phyloP scores from a whole-genome alignment of 2,888 invertebrate species.

The Nomada flava region DNA sequence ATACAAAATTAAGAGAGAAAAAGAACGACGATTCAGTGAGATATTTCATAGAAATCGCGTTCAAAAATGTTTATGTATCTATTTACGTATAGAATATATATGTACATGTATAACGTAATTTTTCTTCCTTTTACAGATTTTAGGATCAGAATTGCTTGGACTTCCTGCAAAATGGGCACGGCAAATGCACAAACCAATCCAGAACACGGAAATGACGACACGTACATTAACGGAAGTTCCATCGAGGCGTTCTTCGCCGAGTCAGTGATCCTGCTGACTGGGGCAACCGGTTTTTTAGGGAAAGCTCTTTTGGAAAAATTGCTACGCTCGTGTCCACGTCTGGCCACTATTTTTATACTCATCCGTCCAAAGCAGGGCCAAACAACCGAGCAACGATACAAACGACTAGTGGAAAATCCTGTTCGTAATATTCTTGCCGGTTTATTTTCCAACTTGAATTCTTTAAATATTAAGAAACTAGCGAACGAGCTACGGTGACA shows the following conservation, averaged over 20 bases:
- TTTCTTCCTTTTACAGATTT: slow-evolving; percentile 56
- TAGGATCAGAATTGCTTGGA: slow-evolving; percentile 50
- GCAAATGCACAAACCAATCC: slow-evolving; percentile 75
- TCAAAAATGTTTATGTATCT: neutral
- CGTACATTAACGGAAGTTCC: slow-evolving; percentile 72
- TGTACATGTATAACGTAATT: neutral
- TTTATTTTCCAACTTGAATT: neutral
- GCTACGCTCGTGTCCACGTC: slow-evolving; percentile 92
- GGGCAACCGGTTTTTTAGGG: slow-evolving; percentile 95
- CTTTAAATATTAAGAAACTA: neutral
- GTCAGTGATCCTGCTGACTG: slow-evolving; percentile 86
- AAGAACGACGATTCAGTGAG: neutral
- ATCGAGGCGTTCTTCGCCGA: slow-evolving; percentile 85
- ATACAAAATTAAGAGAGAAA: neutral
- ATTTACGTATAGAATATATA: neutral
- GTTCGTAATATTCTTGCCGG: slow-evolving; percentile 79
- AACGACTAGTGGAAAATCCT: slow-evolving; percentile 90
- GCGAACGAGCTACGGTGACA: too few species aligned
- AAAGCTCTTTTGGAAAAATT: slow-evolving; percentile 97
- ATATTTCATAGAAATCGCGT: neutral
- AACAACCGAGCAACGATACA: slow-evolving; percentile 88
- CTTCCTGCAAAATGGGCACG: slow-evolving; percentile 76
- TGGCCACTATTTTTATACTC: slow-evolving; percentile 92
- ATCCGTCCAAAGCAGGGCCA: slow-evolving; percentile 92
- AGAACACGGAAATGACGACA: slow-evolving; percentile 69